Evolutionary conservation across 2,888 invertebrate genomes (phyloP).

Genomic region (Labia minor): DNA sequence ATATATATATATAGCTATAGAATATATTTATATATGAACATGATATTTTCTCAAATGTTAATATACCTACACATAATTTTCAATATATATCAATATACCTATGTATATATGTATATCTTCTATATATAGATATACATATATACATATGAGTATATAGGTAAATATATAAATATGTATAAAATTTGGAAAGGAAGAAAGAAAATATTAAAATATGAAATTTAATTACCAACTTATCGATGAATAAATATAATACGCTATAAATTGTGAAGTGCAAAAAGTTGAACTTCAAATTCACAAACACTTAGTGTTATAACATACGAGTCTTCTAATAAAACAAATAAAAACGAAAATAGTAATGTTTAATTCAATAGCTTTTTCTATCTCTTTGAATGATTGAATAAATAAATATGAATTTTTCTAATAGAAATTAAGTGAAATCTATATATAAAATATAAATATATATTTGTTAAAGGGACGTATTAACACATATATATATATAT

Average conservation of each 20-base stretch:
- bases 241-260: neutral
- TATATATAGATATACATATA: no score
- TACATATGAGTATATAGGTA: no score
- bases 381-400: neutral
- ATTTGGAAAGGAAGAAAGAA: neutral
- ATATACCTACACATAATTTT: no score
- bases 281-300: neutral
- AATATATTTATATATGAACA: no score
- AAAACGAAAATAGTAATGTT: slow-evolving; percentile 9
- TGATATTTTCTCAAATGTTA: no score
- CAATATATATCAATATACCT: no score
- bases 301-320: neutral
- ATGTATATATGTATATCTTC: no score
- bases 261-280: neutral
- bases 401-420: neutral
- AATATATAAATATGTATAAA: neutral
- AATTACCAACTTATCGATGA: neutral
- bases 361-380: neutral
- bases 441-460: slow-evolving; percentile 4
- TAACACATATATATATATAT: no score
- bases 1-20: no score
- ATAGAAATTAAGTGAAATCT: neutral
- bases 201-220: neutral
- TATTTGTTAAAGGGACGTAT: no score
- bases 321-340: neutral